Conservation (phyloP, 2,888 invertebrate genomes). For the Blera fallax region DNA sequence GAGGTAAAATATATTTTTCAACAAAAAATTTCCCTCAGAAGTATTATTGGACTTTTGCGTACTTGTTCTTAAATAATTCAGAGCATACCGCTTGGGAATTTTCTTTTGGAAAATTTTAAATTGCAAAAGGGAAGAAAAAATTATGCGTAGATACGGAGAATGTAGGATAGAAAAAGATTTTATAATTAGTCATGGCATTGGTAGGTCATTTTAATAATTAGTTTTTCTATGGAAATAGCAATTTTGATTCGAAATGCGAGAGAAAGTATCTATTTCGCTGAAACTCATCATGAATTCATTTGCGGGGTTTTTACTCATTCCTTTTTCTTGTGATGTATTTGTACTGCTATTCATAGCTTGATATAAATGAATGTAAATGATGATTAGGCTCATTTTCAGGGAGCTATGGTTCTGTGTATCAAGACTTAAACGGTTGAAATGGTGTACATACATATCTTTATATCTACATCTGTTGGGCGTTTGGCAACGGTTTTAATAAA, state of each 20-base stretch:
- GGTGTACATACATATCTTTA: too few species aligned
- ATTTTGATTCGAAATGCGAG: neutral
- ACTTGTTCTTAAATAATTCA: neutral
- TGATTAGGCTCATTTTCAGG: too few species aligned
- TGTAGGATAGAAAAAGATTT: neutral
- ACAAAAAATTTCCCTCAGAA: neutral
- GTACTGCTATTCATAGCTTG: too few species aligned
- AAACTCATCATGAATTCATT: too few species aligned
- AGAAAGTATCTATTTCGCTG: neutral
- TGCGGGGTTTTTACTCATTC: too few species aligned
- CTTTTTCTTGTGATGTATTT: too few species aligned
- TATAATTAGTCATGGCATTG: neutral
- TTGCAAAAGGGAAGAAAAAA: neutral
- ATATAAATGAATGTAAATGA: too few species aligned
- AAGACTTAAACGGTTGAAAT: too few species aligned
- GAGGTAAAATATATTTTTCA: neutral
- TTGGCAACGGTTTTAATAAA: too few species aligned
- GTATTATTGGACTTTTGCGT: neutral
- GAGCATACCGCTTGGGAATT: neutral
- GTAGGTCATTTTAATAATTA: neutral
- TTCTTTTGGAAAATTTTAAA: neutral
- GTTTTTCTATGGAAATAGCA: neutral
- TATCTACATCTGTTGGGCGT: too few species aligned
- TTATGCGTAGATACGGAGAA: neutral
- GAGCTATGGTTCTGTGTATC: too few species aligned